Conservation (phyloP, 2,113 vertebrate species). For the Plecturocebus donacophilus region DNA sequence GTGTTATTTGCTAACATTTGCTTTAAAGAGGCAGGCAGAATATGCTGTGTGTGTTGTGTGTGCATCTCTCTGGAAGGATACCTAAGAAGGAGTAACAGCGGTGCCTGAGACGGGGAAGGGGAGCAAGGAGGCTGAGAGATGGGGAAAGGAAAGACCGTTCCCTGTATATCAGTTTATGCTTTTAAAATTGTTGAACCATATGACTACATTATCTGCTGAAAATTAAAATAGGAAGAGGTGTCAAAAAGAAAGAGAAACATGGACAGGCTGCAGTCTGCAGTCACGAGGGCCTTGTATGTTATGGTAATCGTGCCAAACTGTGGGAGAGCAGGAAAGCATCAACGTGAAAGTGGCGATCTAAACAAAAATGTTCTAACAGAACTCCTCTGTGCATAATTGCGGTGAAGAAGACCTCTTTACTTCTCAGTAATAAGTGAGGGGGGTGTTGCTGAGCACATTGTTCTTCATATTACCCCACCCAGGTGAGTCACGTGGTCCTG, state of each 20-base stretch:
- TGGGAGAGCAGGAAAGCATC: neutral
- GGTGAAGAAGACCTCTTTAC: neutral
- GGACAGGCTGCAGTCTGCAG: no score
- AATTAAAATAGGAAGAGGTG: neutral
- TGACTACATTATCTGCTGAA: neutral
- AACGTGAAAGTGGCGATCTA: neutral
- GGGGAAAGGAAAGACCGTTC: neutral
- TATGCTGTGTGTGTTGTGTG: fast-evolving
- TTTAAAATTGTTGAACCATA: neutral
- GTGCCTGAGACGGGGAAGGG: neutral
- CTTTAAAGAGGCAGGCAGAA: neutral
- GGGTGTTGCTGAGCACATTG: neutral
- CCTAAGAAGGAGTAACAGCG: neutral
- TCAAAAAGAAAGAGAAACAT: neutral
- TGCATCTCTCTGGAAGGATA: neutral
- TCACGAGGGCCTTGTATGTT: no score
- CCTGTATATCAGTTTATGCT: neutral
- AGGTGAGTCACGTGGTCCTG: fast-evolving
- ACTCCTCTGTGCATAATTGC: neutral
- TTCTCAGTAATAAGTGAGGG: neutral
- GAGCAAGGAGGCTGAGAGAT: neutral
- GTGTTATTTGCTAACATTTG: neutral
- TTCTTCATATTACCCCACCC: neutral
- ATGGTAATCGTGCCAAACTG: neutral
- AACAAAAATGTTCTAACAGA: no score